These are phyloP conservation scores for Beroe forskalii DNA, from an alignment of 37 sponge, comb jelly and placozoan species.

Conservation along the genomic window DNA sequence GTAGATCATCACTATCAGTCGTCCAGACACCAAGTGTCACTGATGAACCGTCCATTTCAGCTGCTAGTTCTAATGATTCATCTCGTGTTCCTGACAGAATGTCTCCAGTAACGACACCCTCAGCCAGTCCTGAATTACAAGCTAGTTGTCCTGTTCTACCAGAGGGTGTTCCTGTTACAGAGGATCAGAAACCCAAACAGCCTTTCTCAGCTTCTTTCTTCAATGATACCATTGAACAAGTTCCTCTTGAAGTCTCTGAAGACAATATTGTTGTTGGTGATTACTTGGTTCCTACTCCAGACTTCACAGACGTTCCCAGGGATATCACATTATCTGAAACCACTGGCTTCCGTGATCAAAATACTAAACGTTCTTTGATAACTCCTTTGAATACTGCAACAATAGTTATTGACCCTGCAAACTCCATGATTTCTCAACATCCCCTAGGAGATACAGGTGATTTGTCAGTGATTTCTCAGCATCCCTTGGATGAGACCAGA, in stretches of 20 bases:
- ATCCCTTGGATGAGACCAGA: slow-evolving; percentile 16
- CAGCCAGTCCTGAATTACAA: not conserved
- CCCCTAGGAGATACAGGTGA: slow-evolving; percentile 21
- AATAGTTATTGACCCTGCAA: not conserved
- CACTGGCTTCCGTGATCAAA: not conserved
- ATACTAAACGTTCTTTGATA: not conserved
- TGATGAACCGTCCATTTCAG: not conserved
- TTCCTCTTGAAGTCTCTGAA: slow-evolving; percentile 41
- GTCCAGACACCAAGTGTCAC: slow-evolving; percentile 37
- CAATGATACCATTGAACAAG: slow-evolving; percentile 47
- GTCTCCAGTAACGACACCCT: slow-evolving; percentile 12
- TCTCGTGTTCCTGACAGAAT: not conserved
- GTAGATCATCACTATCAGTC: not conserved
- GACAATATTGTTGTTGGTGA: not conserved
- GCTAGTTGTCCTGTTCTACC: not conserved
- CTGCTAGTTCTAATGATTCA: not conserved
- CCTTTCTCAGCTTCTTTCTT: not conserved
- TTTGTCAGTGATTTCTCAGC: slow-evolving; percentile 24
- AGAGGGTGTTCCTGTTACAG: not conserved
- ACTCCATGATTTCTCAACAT: slow-evolving; percentile 44
- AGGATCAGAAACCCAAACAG: not conserved
- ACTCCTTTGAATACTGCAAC: slow-evolving; percentile 11
- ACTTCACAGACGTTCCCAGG: not conserved
- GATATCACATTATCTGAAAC: not conserved
- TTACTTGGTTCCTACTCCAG: not conserved